Evolutionary conservation across 2,113 vertebrate species (phyloP).

Genomic region (Cheirogaleus medius): DNA sequence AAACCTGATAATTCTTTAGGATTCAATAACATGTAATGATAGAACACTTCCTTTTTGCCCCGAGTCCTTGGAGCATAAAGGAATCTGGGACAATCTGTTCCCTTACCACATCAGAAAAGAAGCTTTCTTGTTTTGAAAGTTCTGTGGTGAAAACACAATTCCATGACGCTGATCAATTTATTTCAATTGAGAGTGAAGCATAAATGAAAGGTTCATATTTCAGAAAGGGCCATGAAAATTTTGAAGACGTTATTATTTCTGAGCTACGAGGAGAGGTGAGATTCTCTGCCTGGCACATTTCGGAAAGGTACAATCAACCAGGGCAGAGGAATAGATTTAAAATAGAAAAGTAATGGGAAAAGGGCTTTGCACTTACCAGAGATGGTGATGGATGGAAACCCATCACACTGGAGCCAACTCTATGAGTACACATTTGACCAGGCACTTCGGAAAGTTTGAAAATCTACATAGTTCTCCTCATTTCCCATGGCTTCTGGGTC

Average conservation of each 20-base stretch:
- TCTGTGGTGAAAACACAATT: constrained; percentile 60
- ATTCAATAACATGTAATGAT: constrained; percentile 61
- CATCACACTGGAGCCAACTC: not conserved
- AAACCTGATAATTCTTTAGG: constrained; percentile 40
- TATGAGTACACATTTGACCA: constrained; percentile 50
- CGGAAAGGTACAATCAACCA: constrained; percentile 59
- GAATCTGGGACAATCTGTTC: constrained; percentile 62
- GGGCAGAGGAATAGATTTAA: constrained; percentile 62
- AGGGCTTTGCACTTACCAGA: not conserved
- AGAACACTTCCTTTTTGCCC: constrained; percentile 55
- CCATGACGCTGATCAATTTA: constrained; percentile 64
- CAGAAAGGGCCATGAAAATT: constrained; percentile 70
- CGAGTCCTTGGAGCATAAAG: constrained; percentile 39
- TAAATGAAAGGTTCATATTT: constrained; percentile 64
- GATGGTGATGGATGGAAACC: constrained; percentile 26
- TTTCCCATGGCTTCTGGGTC: constrained; percentile 5
- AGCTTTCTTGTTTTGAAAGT: constrained; percentile 57
- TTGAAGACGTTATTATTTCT: constrained; percentile 68
- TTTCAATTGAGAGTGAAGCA: constrained; percentile 65
- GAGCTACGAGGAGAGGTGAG: constrained; percentile 51
- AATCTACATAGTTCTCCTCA: not conserved
- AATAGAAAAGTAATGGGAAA: constrained; percentile 68
- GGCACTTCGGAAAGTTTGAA: constrained; percentile 36
- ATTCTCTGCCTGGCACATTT: constrained; percentile 55
- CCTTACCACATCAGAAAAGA: constrained; percentile 27